Evolutionary conservation across 2,797 vertebrate species (phyloP).

Genomic region (Microctenopoma stevenorrisi): DNA sequence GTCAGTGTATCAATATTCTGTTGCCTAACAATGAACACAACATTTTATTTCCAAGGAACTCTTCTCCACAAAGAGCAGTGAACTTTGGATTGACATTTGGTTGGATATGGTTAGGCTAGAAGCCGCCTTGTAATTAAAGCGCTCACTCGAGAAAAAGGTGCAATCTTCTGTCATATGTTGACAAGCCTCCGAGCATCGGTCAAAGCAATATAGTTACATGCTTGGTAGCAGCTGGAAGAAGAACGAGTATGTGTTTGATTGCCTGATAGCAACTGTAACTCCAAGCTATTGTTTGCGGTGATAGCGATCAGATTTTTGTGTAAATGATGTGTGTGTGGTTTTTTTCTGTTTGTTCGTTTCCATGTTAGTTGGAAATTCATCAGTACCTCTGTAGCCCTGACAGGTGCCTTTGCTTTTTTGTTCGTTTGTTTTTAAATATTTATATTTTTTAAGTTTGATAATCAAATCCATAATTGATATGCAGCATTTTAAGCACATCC

Average conservation of each 20-base stretch:
- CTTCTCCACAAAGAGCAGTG: conserved; percentile 74
- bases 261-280: conserved; percentile 78
- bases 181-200: conserved; percentile 84
- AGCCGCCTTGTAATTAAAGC: conserved; percentile 89
- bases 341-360: conserved; percentile 10
- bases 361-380: conserved; percentile 29
- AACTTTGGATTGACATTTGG: conserved; percentile 88
- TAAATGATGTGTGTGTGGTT: conserved; percentile 7
- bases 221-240: conserved; percentile 83
- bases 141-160: conserved; percentile 84
- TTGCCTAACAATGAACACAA: conserved; percentile 77
- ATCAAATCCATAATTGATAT: conserved; percentile 44
- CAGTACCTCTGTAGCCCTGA: conserved; percentile 2
- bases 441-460: conserved; percentile 11
- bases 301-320: conserved; percentile 62
- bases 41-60: conserved; percentile 57
- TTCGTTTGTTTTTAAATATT: background rate
- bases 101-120: conserved; percentile 82
- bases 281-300: conserved; percentile 76
- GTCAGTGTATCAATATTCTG: conserved; percentile 74
- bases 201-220: conserved; percentile 85
- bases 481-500: conserved; percentile 37
- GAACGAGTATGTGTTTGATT: conserved; percentile 82
- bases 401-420: conserved; percentile 2
- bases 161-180: conserved; percentile 88